Conservation (phyloP, 2,113 vertebrate species). For the Cacatua alba region DNA sequence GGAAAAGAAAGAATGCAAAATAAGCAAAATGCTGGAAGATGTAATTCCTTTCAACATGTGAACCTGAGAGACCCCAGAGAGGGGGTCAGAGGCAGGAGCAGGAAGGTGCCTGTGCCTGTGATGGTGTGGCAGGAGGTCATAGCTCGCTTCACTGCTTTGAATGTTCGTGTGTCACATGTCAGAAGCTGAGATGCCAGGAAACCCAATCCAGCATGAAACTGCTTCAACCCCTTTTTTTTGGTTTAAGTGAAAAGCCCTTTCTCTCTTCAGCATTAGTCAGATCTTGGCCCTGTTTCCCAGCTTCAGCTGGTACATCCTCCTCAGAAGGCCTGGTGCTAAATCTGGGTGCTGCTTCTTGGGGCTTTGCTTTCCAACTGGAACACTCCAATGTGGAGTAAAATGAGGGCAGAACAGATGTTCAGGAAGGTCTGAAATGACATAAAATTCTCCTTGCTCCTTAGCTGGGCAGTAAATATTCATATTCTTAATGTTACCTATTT, state of each 20-base stretch:
- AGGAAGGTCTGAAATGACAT: background rate
- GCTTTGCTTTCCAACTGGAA: background rate
- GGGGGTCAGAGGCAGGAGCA: background rate
- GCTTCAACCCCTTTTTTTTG: background rate
- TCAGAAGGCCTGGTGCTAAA: background rate
- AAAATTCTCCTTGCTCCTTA: background rate
- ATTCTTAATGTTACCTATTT: background rate
- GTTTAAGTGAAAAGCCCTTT: background rate
- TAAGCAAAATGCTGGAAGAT: background rate
- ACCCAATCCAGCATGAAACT: background rate
- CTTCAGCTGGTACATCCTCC: background rate
- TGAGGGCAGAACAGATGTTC: background rate
- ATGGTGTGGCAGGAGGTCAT: background rate
- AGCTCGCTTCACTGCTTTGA: background rate
- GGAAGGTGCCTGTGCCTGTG: background rate
- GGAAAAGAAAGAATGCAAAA: background rate
- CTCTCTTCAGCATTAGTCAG: background rate
- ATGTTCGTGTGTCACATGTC: fast-evolving
- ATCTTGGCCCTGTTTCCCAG: background rate
- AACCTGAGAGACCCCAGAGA: background rate
- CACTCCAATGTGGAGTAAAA: background rate
- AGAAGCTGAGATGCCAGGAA: background rate
- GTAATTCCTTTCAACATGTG: background rate
- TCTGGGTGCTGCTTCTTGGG: background rate
- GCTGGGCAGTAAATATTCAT: background rate